Base-by-base conservation (phyloP, 2,797 vertebrate genomes). In the Odontamblyopus lacepedii region DNA sequence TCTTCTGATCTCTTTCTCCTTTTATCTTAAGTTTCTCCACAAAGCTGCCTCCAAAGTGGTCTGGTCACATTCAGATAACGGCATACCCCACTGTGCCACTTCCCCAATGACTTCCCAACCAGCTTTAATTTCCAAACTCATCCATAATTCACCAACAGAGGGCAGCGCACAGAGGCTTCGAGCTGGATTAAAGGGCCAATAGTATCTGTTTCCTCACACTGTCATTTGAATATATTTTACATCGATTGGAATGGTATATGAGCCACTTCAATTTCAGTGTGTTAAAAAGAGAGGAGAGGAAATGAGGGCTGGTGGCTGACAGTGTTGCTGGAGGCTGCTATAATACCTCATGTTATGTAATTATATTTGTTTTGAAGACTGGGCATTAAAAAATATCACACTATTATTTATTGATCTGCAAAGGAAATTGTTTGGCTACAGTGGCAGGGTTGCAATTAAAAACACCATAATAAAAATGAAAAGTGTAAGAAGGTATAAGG, bases 81-180 rank as follows among this genome's bases (percentile, higher is more conserved):
- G 87, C 89, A 83, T 74, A 85, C 77, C 72, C 83, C 87, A 78
- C 79, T 81, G 91, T 91, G 91, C 90, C 81, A 81, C 68, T 86
- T 87, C 82, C 75, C 85, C 80, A 69, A 75, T 88, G 81, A 87
- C 89, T 91, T 88, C 82, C 75, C 79, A 81, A 78, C 72, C 61
- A 77, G 75, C 73, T 82, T 83, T 84, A 81, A 86, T 92, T 91
- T 92, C 85, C 86, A 83, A 72, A 79, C 81, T 91, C 83, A 91
- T 92, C 76, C 84, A 90, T 87, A 86, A 92, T 86, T 90, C 83
- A 91, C 82, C 79, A 84, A 86, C 83, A 79, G 76, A 83, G 87
- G 86, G 79, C 80, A 85, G 63, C 61, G 70, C 87, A 84, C 78
- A 80, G 74, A 75, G 35, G 71, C 71, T 76, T 80, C 70, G 38